A percentile compares a stretch with the other conserved stretches of the same genome.
These are phyloP conservation scores for Platyrinchus mystaceus DNA, from an alignment of 2,797 vertebrate genomes.

Conservation along the genomic window DNA sequence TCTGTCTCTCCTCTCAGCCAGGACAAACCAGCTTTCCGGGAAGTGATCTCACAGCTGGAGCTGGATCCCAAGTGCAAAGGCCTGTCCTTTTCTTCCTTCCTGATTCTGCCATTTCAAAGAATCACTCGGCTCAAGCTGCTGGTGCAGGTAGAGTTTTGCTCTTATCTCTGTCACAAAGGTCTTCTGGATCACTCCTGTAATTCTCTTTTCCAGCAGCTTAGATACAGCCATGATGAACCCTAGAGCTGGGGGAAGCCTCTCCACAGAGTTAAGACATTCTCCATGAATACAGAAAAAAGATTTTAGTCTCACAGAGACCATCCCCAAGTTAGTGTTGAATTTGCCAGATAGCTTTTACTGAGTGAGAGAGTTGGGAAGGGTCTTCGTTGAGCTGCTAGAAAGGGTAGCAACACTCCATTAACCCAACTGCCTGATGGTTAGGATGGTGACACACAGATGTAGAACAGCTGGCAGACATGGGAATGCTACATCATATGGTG, in stretches of 20 bases:
- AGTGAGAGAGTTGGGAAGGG: background rate
- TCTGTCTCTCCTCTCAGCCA: slow-evolving; percentile 77
- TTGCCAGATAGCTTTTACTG: background rate
- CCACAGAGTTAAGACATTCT: background rate
- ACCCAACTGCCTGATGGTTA: background rate
- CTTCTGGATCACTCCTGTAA: background rate
- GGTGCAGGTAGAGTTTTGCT: slow-evolving; percentile 82
- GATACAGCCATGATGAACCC: rapidly evolving
- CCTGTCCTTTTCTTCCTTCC: slow-evolving; percentile 93
- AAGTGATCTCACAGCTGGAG: slow-evolving; percentile 86
- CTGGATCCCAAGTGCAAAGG: slow-evolving; percentile 88
- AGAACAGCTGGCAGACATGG: background rate
- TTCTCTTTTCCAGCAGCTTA: background rate
- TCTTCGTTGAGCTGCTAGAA: background rate
- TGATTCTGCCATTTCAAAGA: slow-evolving; percentile 96
- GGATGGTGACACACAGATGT: background rate
- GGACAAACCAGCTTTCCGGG: slow-evolving; percentile 88
- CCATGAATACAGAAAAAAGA: background rate
- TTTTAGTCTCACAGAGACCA: background rate
- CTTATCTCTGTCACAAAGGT: background rate
- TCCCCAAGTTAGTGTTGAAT: background rate
- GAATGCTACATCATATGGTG: background rate
- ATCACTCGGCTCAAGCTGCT: slow-evolving; percentile 94
- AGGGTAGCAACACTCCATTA: background rate
- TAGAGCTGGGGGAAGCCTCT: background rate